Conservation (phyloP, 2,113 vertebrate species). For the Epinephelus fuscoguttatus region DNA sequence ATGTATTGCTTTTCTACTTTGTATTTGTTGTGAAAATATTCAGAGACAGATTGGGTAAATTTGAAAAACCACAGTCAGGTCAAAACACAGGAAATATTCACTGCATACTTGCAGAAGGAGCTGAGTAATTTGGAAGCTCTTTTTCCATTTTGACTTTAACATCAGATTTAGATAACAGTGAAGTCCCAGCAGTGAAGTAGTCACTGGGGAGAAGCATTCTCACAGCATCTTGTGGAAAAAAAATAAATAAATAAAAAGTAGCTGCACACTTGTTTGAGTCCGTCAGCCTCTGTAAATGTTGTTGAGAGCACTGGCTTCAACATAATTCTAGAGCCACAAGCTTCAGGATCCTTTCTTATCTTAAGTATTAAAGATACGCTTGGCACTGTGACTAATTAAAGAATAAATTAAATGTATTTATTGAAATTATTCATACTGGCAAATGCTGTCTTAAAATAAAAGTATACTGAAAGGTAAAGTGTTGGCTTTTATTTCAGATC, state of each 20-base stretch:
- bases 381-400: constrained; percentile 15
- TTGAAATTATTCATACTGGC: background rate
- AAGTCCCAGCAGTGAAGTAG: constrained; percentile 3
- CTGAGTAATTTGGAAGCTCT: constrained; percentile 10
- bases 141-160: constrained; percentile 3
- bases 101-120: background rate
- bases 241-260: background rate
- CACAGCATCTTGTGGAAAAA: background rate
- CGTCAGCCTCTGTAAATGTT: background rate
- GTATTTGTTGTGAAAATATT: background rate
- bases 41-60: background rate
- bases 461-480: background rate
- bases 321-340: background rate
- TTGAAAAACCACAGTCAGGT: background rate
- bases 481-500: too few relatives aligned
- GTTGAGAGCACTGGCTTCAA: background rate
- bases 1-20: background rate
- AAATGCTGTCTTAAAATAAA: constrained; percentile 7
- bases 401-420: constrained; percentile 2
- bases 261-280: constrained; percentile 13
- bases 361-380: background rate
- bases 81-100: background rate
- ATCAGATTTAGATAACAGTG: constrained; percentile 1
- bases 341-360: background rate
- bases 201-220: constrained; percentile 16